Evolutionary conservation across 2,797 vertebrate genomes (phyloP), one percentile per base, ranked within the genome.

Genomic region (Poeciliopsis infans): DNA sequence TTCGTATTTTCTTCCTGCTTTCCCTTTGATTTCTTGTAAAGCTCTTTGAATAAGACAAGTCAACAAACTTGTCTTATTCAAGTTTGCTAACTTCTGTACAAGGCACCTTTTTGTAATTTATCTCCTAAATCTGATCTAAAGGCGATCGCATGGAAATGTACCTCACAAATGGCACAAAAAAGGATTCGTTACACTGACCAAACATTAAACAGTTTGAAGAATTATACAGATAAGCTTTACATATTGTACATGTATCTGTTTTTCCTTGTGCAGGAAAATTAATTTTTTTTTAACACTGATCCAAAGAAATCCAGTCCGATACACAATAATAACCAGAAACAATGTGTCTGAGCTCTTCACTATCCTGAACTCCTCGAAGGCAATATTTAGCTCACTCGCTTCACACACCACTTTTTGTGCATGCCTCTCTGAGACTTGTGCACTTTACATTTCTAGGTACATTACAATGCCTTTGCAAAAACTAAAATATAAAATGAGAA

Each of bases 131-230:
- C 12, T 49, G 33, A 59, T 78, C 83, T 87, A 83, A 51, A 49
- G 75, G 66, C 76, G 59, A 79, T 89, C 74, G 78, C 33, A 78
- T 15, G 69, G 61, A 45, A 45, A 70, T n/a, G 25, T 70, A 20
- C 39, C 20, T 25, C 13, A n/a, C 68, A 45, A n/a, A 2, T 43
- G 11, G 13, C 23, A 45, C 41, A 16, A 70, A 11, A 45, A 12
- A 43, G 31, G 53, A 79, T 76, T 80, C 76, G 76, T 53, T 59
- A 66, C 47, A 46, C 16, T 41, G 3, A 47, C 74, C 77, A 75
- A 23, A 76, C 64, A 78, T 41, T 43, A 0, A 83, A 70, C 46
- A 10, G 69, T 79, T 66, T 75, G 78, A 86, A 64, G 78, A 72
- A 85, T 70, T 78, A 76, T 15, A 8, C 51, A 39, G 10, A 76